Conservation (phyloP, 2,113 vertebrate genomes). For the Ceuthmochares aereus region DNA sequence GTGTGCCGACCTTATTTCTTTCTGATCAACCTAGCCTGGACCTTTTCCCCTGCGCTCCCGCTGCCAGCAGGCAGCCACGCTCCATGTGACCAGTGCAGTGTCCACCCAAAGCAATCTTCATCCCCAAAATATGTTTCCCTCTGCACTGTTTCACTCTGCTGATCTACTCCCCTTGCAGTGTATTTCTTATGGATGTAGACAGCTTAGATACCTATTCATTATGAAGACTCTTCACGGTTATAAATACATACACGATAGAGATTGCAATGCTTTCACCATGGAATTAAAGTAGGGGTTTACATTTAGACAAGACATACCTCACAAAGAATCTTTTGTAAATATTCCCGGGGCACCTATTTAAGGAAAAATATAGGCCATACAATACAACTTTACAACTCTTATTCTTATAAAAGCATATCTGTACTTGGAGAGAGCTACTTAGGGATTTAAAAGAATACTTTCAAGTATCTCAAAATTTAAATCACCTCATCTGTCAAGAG, state of each 20-base stretch:
- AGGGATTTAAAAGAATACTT: conserved; percentile 1
- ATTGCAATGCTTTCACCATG: background rate
- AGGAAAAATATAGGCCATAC: background rate
- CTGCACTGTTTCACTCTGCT: background rate
- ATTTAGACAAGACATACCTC: background rate
- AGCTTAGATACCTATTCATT: background rate
- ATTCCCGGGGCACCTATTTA: background rate
- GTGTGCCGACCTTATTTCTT: background rate
- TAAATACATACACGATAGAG: background rate
- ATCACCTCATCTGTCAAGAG: background rate
- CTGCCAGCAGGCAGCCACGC: background rate
- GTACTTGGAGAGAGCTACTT: background rate
- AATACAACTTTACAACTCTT: background rate
- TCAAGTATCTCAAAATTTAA: conserved; percentile 19
- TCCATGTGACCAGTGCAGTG: rapidly evolving
- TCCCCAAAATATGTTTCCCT: background rate
- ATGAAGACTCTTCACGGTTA: background rate
- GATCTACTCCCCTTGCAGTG: background rate
- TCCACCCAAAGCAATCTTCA: background rate
- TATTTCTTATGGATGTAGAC: background rate
- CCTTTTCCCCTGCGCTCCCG: rapidly evolving
- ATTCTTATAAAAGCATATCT: background rate
- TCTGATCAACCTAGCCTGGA: rapidly evolving
- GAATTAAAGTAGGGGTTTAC: background rate
- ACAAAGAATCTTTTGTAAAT: background rate